These are phyloP conservation scores for Drosophila subquinaria DNA, from an alignment of 2,888 invertebrate species.

Conservation along the genomic window DNA sequence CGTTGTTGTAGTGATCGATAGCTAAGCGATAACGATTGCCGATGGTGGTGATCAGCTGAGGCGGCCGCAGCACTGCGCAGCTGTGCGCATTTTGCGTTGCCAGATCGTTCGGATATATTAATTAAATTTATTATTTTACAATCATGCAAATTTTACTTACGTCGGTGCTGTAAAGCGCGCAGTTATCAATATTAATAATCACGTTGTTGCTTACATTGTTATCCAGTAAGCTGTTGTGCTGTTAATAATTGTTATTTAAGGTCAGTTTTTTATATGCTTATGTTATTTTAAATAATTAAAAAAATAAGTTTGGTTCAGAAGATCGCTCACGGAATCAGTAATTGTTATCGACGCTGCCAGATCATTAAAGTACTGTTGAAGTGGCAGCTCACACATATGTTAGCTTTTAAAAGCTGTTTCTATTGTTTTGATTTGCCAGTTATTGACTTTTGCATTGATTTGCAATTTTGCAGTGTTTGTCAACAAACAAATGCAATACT, in stretches of 20 bases:
- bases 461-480: not conserved
- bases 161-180: conserved; percentile 60
- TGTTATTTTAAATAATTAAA: too few species aligned
- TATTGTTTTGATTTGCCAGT: conserved; percentile 1
- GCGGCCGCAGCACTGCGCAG: conserved; percentile 24
- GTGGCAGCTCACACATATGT: not conserved
- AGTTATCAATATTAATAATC: conserved; percentile 71
- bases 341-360: not conserved
- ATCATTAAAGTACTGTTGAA: not conserved
- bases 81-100: conserved; percentile 46
- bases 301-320: not conserved
- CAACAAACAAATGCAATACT: conserved; percentile 29
- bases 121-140: not conserved
- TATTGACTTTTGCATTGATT: conserved; percentile 37
- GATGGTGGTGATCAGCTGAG: conserved; percentile 55
- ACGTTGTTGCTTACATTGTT: conserved; percentile 70
- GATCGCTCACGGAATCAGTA: not conserved
- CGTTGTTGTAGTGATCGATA: conserved; percentile 62
- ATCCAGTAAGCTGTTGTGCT: conserved; percentile 68
- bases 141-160: conserved; percentile 45
- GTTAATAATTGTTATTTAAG: not conserved
- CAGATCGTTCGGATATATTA: conserved; percentile 28
- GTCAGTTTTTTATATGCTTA: too few species aligned
- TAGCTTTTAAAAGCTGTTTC: conserved; percentile 33
- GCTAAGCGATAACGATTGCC: conserved; percentile 55